phyloP scores from a whole-genome alignment of 2,113 vertebrate species.

The Megaceryle torquata region DNA sequence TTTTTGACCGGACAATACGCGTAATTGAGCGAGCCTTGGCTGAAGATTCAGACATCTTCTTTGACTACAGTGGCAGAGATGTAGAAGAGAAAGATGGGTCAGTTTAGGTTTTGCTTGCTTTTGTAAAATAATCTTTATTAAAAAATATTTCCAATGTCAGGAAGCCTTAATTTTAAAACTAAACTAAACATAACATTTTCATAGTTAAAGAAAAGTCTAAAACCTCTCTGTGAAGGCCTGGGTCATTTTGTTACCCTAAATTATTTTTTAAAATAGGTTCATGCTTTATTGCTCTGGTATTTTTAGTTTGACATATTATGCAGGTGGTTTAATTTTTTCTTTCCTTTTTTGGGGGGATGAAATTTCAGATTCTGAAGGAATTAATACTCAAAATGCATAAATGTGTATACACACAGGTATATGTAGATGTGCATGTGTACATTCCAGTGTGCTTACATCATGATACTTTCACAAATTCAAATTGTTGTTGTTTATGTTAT shows the following conservation, averaged over 20 bases:
- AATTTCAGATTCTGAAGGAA: background rate
- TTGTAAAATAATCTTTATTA: background rate
- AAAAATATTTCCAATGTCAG: background rate
- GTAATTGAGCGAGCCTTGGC: conserved; percentile 95
- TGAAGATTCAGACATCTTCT: conserved; percentile 93
- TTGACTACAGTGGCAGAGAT: conserved; percentile 92
- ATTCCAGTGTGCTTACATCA: background rate
- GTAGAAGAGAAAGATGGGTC: conserved; percentile 95
- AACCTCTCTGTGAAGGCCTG: background rate
- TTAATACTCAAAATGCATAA: background rate
- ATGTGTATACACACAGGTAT: background rate
- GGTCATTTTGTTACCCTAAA: background rate
- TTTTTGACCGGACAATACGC: conserved; percentile 94
- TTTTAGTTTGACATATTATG: background rate
- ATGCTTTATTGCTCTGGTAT: background rate
- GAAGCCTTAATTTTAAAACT: background rate
- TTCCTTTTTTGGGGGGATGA: background rate
- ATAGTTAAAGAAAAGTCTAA: background rate
- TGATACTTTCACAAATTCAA: background rate
- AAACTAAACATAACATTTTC: background rate
- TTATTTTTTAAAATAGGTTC: background rate
- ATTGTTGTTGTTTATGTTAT: background rate
- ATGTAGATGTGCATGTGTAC: background rate
- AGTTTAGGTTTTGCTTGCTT: conserved; percentile 4
- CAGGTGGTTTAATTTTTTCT: background rate